Evolutionary conservation across 2,888 invertebrate species (phyloP), one percentile per base, ranked within the genome.

Genomic region (Hanleya hanleyi): DNA sequence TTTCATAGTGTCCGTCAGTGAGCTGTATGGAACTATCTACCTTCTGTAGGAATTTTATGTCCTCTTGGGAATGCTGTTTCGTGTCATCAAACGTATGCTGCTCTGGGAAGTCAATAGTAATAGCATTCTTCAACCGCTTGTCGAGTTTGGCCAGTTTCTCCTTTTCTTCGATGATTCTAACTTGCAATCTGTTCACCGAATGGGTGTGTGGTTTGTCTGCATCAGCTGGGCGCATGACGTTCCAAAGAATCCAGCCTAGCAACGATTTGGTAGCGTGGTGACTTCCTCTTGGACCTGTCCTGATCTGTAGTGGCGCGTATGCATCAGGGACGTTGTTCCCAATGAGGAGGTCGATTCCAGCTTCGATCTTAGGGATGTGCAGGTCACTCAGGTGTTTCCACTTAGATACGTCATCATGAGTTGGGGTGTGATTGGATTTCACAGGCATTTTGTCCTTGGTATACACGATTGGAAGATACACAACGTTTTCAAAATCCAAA

Each of bases 371-470:
- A 41, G 77, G 77, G 9, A 75, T 12, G 33, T n/a, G 12, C 18
- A 77, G 32, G 36, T 47, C 67, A 47, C 38, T 33, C 29, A 77
- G 68, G 38, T 77, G 75, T 50, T 41, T 12, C 77, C 77, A 75
- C 32, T 65, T 70, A 26, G 37, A 3, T 32, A 77, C 37, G 49
- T 77, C 77, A 15, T 71, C 47, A n/a, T 70, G 29, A n/a, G 50
- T 72, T 29, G 74, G 70, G 22, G 73, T 70, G 61, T 77, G 77
- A 18, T 47, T 12, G n/a, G 61, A 35, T 37, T 36, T 18, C 36
- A 76, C 76, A 36, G 74, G 76, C 65, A 74, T 76, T 29, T 67
- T 50, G 32, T 71, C 66, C 49, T 74, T 74, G 5, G 76, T 67
- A 37, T 74, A 74, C n/a, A 71, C 67, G 7, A 18, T 62, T 29